These are phyloP conservation scores for Clarias magur DNA, from an alignment of 2,113 vertebrate genomes.

Conservation along the genomic window DNA sequence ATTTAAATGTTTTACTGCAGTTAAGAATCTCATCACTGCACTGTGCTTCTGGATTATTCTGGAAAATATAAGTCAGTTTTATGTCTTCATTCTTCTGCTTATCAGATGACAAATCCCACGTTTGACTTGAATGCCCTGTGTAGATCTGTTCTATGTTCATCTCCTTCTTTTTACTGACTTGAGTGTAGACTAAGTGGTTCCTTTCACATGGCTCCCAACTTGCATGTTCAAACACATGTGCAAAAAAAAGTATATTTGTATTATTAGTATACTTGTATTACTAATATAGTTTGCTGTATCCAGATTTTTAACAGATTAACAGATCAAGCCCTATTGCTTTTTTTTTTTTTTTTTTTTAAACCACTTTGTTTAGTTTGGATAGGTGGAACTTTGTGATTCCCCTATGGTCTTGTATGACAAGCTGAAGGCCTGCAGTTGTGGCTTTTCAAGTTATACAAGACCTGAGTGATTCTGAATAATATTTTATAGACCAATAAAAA, in stretches of 20 bases:
- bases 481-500: slow-evolving; percentile 76
- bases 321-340: neutral
- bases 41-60: no score
- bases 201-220: neutral
- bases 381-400: slow-evolving; percentile 28
- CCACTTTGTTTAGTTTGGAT: slow-evolving; percentile 35
- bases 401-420: slow-evolving; percentile 68
- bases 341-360: neutral
- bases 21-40: no score
- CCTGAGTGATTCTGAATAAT: slow-evolving; percentile 70
- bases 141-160: neutral
- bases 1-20: no score
- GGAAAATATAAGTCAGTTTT: no score
- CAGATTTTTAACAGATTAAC: slow-evolving; percentile 22
- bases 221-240: neutral
- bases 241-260: no score
- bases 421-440: slow-evolving; percentile 69
- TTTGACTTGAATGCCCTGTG: no score
- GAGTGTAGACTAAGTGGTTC: neutral
- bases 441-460: slow-evolving; percentile 70
- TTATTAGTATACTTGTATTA: slow-evolving; percentile 1
- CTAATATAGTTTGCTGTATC: neutral
- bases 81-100: no score
- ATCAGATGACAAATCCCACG: no score
- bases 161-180: neutral